Evolutionary conservation across 2,113 vertebrate genomes (phyloP).

Genomic region (Labrus mixtus): DNA sequence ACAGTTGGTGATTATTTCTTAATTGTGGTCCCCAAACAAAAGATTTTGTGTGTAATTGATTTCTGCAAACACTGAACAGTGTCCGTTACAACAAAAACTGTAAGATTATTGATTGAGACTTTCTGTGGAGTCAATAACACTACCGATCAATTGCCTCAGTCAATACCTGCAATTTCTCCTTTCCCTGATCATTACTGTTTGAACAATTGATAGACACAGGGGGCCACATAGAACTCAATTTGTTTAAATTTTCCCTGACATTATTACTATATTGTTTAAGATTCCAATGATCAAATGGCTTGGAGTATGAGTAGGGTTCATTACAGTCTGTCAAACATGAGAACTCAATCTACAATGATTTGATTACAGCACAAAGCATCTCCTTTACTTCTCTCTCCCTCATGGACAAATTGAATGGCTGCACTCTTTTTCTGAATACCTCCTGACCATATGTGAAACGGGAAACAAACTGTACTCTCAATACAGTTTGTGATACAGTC

Average conservation of each 20-base stretch:
- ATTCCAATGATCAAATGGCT: conserved; percentile 4
- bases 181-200: conserved; percentile 12
- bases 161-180: conserved; percentile 33
- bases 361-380: no score
- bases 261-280: conserved; percentile 18
- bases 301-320: not conserved
- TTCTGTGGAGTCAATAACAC: conserved; percentile 38
- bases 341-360: no score
- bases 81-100: conserved; percentile 29
- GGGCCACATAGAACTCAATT: conserved; percentile 5
- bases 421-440: no score
- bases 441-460: no score
- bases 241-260: conserved; percentile 31
- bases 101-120: conserved; percentile 43
- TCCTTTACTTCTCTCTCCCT: no score
- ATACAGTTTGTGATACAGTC: no score
- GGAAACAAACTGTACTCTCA: no score
- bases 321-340: no score
- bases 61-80: conserved; percentile 8
- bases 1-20: not conserved
- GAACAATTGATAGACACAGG: conserved; percentile 1
- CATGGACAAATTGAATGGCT: no score
- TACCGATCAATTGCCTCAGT: conserved; percentile 35
- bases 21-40: not conserved
- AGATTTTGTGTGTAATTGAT: conserved; percentile 29